Evolutionary conservation across 2,797 vertebrate species (phyloP), one percentile per base, ranked within the genome.

Genomic region (Typhlichthys eigenmanni): DNA sequence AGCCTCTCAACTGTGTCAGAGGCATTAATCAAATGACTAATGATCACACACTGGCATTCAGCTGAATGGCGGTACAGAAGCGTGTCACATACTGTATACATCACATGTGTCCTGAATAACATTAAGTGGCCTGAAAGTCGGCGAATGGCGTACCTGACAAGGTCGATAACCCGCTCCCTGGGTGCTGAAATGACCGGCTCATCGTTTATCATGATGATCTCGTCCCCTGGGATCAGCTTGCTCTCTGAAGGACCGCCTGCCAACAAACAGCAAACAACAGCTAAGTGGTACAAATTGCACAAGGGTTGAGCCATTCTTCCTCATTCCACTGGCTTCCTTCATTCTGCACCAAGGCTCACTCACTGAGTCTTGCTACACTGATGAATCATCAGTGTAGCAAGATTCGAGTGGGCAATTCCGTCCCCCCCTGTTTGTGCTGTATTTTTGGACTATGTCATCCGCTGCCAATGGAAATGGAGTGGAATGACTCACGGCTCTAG

Each of bases 141-240:
- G 6, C 34, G 6, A 6, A 38, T 71, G 80, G 79, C 83, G 71
- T 93, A 98, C 97, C 97, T 98, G 94, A 99, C 97, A 78, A 99
- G 94, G 92, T 98, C 96, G 57, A 99, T 98, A 85, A 99, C 97
- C 89, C 95, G 91, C 82, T 98, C 97, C 86, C 97, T 94, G 63
- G 97, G 95, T 62, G 96, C 97, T 45, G 95, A 94, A 66, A 94
- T 94, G 85, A 98, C 97, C 11, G 94, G 91, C 82, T 99, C 97
- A 82, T 98, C 95, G 72, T 99, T 98, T 88, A 99, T 98, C 97
- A 97, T 97, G 88, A 98, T 95, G 89, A 99, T 98, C 85, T 98
- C 97, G 88, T 99, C 97, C 85, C 97, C 97, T 1, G 97, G 96
- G 85, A 96, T 85, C 86, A 99, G 93, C 84, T 93, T 98, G 85